phyloP scores from a whole-genome alignment of 2,888 invertebrate genomes.

The Podabrus alpinus region DNA sequence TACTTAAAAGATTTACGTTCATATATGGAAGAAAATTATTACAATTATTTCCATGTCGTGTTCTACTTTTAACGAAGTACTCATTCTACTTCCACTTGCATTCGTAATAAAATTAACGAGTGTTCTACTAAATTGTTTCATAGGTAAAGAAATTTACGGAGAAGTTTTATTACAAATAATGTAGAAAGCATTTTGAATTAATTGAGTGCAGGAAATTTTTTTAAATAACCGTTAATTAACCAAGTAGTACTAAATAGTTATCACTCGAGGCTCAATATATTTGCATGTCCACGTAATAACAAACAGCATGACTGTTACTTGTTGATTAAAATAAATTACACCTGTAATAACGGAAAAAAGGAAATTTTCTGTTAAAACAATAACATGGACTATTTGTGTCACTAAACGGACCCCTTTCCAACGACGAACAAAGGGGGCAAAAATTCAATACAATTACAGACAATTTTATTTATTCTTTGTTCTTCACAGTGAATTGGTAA shows the following conservation, averaged over 20 bases:
- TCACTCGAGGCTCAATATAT: slow-evolving; percentile 17
- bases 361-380: neutral
- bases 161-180: neutral
- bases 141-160: neutral
- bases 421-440: slow-evolving; percentile 12
- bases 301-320: neutral
- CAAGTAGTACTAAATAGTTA: slow-evolving; percentile 3
- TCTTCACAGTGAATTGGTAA: slow-evolving; percentile 22
- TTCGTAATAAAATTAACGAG: neutral
- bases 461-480: slow-evolving; percentile 28
- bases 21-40: neutral
- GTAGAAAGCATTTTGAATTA: neutral
- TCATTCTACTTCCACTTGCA: neutral
- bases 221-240: slow-evolving; percentile 17
- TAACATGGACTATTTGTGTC: neutral
- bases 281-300: slow-evolving; percentile 21
- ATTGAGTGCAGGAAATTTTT: neutral
- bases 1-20: no score
- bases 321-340: neutral
- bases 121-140: neutral
- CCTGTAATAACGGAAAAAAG: neutral
- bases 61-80: neutral
- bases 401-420: slow-evolving; percentile 5
- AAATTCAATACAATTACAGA: slow-evolving; percentile 19
- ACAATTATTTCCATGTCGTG: neutral